Base-by-base conservation (phyloP, 2,113 vertebrate species). In the Malaclemys terrapin region DNA sequence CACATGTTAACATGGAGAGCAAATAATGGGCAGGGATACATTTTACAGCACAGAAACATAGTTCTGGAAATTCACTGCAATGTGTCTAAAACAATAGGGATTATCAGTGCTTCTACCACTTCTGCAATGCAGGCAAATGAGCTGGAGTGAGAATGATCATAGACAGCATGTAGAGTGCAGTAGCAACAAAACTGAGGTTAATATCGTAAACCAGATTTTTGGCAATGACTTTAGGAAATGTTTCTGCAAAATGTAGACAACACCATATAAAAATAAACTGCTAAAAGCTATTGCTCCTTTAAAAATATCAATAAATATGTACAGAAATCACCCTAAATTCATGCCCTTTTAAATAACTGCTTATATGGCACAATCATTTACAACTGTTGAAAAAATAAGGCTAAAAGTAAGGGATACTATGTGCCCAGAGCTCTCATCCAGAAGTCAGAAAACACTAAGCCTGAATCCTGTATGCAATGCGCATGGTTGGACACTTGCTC, bases 291-390 rank as follows among this genome's bases (percentile, higher is more conserved):
- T 94, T 91, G 93, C 76, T 91, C 93, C 56, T 86, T 19, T 59
- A 57, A 53, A 16, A 91, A 56, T 94, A 65, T 94, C 87, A 93
- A 85, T 94, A 47, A 76, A 90, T 76, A 89, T 92, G 35, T 93
- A 72, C 50, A 81, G 42, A 75, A 93, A 92, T 91, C 76, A 94
- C 76, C 89, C 57, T 50, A 89, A 91, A 87, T 49, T 72, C 54
- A 82, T 45, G 52, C 31, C 8, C 27, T 80, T 54, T 50, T 87
- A 85, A 90, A 93, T 92, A 91, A 89, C 17, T 90, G 91, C 93
- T 89, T n/a, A 79, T 85, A 69, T 35, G 14, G 75, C 29, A 93
- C 56, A 89, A 47, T 94, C 50, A 94, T 57, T 87, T 87, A n/a
- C 89, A 90, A n/a, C 3, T n/a, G n/a, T 38, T 81, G 50, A 65